These are phyloP conservation scores for Cantharis flavilabris DNA, from an alignment of 2,888 invertebrate species.

Conservation along the genomic window DNA sequence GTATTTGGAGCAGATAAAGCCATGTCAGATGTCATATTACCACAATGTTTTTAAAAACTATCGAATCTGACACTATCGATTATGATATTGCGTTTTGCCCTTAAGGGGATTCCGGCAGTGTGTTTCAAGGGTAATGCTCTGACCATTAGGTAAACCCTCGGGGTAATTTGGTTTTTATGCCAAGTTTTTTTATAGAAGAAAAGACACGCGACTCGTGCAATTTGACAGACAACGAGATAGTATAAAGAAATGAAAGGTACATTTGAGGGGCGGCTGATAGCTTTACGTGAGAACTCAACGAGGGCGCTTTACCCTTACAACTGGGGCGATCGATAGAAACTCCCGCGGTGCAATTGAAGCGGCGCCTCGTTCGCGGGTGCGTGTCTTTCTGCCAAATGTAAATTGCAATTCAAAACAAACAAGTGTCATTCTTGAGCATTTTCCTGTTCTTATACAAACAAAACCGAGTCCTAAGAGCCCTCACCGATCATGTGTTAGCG, in stretches of 20 bases:
- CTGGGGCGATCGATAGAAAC: conserved; percentile 68
- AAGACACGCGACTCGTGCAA: conserved; percentile 22
- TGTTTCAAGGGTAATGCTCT: conserved; percentile 30
- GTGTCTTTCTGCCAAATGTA: conserved; percentile 52
- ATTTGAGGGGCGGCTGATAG: conserved; percentile 37
- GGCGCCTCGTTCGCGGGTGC: conserved; percentile 56
- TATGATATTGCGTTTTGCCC: conserved; percentile 9
- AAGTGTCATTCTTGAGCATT: conserved; percentile 39
- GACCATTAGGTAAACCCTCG: conserved; percentile 43
- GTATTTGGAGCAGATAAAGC: neutral
- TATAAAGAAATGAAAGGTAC: conserved; percentile 35
- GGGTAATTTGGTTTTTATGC: conserved; percentile 29
- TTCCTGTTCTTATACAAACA: conserved; percentile 27
- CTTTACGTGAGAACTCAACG: conserved; percentile 47
- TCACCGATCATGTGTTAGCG: conserved; percentile 36
- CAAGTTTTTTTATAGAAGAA: conserved; percentile 31
- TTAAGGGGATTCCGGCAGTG: neutral
- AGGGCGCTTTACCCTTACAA: conserved; percentile 59
- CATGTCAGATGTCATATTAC: conserved; percentile 12
- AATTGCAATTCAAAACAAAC: conserved; percentile 45
- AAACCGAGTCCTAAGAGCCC: conserved; percentile 31
- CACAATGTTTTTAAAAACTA: conserved; percentile 1
- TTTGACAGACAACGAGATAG: conserved; percentile 31
- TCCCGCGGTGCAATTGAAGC: conserved; percentile 49
- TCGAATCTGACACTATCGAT: conserved; percentile 1